Percentiles rank a stretch among this genome's conserved stretches.
Evolutionary conservation across 2,797 vertebrate species (phyloP).

Genomic region (Eulemur coronatus): DNA sequence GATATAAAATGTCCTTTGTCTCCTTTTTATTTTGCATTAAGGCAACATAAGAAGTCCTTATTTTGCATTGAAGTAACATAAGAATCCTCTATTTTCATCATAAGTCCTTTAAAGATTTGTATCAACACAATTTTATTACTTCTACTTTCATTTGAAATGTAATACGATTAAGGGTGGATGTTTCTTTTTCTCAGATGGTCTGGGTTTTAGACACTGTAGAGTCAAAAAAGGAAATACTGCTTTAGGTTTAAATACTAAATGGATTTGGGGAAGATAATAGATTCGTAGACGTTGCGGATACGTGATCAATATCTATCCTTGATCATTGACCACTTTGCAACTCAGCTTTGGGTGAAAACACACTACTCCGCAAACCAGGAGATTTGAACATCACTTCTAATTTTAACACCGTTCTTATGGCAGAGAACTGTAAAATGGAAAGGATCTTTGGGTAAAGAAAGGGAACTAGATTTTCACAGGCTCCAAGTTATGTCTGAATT

Average conservation of each 20-base stretch:
- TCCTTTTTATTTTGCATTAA: background rate
- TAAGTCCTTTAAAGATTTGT: background rate
- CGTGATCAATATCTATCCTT: background rate
- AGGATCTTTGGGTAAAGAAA: constrained; percentile 21
- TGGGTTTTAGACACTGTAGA: background rate
- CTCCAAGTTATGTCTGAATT: background rate
- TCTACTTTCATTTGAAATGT: constrained; percentile 13
- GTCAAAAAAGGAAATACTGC: background rate
- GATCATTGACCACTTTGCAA: background rate
- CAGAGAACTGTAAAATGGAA: constrained; percentile 44
- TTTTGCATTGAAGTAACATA: background rate
- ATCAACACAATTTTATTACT: background rate
- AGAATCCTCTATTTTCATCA: background rate
- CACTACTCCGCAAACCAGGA: background rate
- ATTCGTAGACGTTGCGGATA: background rate
- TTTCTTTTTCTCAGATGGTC: background rate
- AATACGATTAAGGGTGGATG: background rate
- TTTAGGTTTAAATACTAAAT: background rate
- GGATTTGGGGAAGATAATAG: constrained; percentile 16
- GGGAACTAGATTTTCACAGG: background rate
- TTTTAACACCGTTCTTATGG: background rate
- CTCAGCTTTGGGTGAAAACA: constrained; percentile 4
- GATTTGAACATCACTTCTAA: constrained; percentile 23
- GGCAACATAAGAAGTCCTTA: background rate
- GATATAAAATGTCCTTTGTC: background rate